phyloP scores from a whole-genome alignment of 1,140 invertebrate genomes.

The Adelges cooleyi region DNA sequence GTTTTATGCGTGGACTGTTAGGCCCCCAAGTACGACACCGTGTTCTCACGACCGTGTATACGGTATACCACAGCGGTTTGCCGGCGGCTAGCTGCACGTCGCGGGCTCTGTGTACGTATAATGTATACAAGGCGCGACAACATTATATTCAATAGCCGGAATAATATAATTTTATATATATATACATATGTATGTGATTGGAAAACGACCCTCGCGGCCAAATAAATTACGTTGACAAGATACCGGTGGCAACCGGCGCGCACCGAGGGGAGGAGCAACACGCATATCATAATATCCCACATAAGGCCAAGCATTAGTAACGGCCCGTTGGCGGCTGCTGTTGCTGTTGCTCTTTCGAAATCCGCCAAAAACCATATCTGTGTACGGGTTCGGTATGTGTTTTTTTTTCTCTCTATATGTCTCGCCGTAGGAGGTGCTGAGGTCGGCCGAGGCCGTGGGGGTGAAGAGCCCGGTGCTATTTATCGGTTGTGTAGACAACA shows the following conservation, averaged over 20 bases:
- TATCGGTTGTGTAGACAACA: conserved; percentile 16
- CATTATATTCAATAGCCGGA: no score
- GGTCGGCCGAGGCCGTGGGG: no score
- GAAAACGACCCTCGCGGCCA: neutral
- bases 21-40: no score
- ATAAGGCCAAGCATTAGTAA: neutral
- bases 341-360: neutral
- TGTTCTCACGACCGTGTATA: conserved; percentile 12
- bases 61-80: neutral
- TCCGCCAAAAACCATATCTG: neutral
- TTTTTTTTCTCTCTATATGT: no score
- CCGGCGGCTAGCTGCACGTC: neutral
- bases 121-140: no score
- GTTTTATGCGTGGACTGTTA: no score
- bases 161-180: no score
- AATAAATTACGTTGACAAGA: conserved; percentile 27
- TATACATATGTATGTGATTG: conserved; percentile 1
- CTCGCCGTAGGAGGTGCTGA: no score
- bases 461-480: conserved; percentile 6
- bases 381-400: no score
- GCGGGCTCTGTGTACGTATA: no score
- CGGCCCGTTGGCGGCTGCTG: conserved; percentile 8
- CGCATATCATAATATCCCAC: neutral
- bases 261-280: neutral
- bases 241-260: neutral